Evolutionary conservation across 2,113 vertebrate species (phyloP).

Genomic region (Bos javanicus): DNA sequence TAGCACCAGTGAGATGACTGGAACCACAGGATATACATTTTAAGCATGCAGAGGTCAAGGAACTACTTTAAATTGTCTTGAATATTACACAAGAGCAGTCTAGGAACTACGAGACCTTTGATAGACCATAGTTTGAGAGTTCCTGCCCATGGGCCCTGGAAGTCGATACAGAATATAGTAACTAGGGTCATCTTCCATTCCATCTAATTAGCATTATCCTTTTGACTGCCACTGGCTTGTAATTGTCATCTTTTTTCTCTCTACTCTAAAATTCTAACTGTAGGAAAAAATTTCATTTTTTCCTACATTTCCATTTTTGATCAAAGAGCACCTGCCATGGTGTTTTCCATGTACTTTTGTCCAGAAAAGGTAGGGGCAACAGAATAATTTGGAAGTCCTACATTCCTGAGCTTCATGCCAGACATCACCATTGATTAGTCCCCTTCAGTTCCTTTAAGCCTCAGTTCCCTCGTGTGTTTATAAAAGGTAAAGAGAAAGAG

Average conservation of each 20-base stretch:
- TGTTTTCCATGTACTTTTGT: background rate
- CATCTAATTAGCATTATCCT: background rate
- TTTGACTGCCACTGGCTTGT: background rate
- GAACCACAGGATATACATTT: background rate
- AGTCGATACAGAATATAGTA: background rate
- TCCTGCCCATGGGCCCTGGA: background rate
- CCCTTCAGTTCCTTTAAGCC: background rate
- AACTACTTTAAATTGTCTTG: background rate
- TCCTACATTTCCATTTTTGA: background rate
- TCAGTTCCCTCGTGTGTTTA: background rate
- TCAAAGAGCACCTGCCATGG: background rate
- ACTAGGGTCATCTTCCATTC: background rate
- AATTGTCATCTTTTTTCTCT: background rate
- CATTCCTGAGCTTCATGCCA: rapidly evolving
- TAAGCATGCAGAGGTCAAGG: background rate
- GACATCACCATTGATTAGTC: background rate
- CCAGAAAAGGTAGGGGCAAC: background rate
- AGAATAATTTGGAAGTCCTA: background rate
- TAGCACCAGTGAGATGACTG: background rate
- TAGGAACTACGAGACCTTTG: background rate
- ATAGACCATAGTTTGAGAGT: background rate
- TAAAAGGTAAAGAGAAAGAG: rapidly evolving
- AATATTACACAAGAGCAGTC: background rate
- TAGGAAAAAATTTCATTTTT: background rate
- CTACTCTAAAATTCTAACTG: background rate